Evolutionary conservation across 2,113 vertebrate species (phyloP).

Genomic region (Mirza zaza): DNA sequence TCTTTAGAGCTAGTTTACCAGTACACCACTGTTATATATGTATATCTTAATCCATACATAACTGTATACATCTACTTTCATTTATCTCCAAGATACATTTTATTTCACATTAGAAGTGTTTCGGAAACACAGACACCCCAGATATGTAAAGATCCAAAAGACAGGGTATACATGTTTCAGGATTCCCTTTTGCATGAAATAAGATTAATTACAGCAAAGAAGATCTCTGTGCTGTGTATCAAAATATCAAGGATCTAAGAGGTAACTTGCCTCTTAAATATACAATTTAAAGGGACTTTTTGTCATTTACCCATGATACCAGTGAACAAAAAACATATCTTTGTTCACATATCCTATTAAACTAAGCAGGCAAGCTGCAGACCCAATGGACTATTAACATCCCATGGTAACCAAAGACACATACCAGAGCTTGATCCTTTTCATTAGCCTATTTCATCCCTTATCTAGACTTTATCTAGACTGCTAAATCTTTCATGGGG

Average conservation of each 20-base stretch:
- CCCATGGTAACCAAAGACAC: background rate
- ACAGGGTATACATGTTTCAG: background rate
- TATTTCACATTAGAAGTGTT: conserved; percentile 8
- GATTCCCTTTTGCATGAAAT: background rate
- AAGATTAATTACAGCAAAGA: background rate
- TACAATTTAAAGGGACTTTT: background rate
- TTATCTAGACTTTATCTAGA: background rate
- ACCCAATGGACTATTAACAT: background rate
- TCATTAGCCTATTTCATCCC: background rate
- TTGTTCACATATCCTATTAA: background rate
- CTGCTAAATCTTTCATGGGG: background rate
- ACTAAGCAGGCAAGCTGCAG: background rate
- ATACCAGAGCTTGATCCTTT: background rate
- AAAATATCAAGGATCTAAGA: background rate
- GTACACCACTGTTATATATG: background rate
- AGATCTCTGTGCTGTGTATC: background rate
- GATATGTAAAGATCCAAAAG: conserved; percentile 26
- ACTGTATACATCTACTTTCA: background rate
- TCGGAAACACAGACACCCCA: background rate
- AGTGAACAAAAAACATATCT: conserved; percentile 21
- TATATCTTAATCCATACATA: background rate
- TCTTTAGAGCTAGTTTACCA: background rate
- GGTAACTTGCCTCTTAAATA: background rate
- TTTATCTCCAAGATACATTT: background rate
- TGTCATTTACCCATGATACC: background rate